Evolutionary conservation across 2,888 invertebrate genomes (phyloP).

Genomic region (Pollenia angustigena): DNA sequence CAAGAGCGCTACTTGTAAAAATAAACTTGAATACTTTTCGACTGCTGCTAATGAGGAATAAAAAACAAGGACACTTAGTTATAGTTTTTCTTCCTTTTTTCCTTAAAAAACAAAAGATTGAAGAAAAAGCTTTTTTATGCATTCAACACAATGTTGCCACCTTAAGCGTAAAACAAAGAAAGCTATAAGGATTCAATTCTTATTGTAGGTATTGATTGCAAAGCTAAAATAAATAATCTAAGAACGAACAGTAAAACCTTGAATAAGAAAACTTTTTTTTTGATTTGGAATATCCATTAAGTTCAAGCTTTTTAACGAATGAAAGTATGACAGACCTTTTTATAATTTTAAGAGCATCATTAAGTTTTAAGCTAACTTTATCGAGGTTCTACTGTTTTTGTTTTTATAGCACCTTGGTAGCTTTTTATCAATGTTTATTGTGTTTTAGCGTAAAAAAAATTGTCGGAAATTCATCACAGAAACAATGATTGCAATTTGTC

Average conservation of each 20-base stretch:
- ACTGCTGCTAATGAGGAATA: constrained; percentile 11
- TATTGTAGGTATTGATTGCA: constrained; percentile 21
- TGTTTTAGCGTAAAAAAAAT: constrained; percentile 22
- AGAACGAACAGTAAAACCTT: not conserved
- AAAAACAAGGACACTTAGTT: constrained; percentile 37
- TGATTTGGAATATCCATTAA: too few relatives aligned
- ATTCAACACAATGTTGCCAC: constrained; percentile 4
- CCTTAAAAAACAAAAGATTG: not conserved
- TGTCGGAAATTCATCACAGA: constrained; percentile 53
- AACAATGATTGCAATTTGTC: constrained; percentile 72
- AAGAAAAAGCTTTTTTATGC: not conserved
- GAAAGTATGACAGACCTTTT: too few relatives aligned
- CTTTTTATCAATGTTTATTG: constrained; percentile 17
- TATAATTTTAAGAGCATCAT: not conserved
- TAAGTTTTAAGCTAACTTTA: not conserved
- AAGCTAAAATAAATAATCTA: constrained; percentile 9
- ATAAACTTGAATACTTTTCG: not conserved
- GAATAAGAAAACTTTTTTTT: not conserved
- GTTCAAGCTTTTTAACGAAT: too few relatives aligned
- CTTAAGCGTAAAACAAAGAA: not conserved
- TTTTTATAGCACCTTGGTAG: not conserved
- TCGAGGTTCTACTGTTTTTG: not conserved
- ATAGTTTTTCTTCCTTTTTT: not conserved
- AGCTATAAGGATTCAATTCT: not conserved
- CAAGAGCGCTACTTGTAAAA: not conserved